Conservation (phyloP, 2,888 invertebrate species). For the Trichogramma evanescens region DNA sequence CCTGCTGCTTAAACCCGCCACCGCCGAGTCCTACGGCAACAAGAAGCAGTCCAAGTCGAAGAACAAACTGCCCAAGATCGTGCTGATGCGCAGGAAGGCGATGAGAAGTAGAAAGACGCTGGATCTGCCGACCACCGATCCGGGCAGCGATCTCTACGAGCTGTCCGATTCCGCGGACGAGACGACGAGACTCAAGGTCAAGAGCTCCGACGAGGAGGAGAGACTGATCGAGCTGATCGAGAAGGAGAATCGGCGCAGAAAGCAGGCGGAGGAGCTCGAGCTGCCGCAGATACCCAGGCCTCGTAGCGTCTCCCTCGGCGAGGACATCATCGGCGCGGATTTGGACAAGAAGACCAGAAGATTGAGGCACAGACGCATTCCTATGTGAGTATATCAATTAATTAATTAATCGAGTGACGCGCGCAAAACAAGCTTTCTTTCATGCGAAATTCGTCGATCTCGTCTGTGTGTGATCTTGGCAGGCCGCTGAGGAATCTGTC, state of each 20-base stretch:
- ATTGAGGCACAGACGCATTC: slow-evolving; percentile 29
- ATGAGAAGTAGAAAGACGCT: slow-evolving; percentile 43
- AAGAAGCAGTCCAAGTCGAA: slow-evolving; percentile 14
- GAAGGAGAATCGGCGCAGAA: slow-evolving; percentile 14
- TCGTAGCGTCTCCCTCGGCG: slow-evolving; percentile 35
- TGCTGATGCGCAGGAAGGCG: slow-evolving; percentile 8
- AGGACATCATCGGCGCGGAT: slow-evolving; percentile 26
- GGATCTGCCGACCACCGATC: slow-evolving; percentile 59
- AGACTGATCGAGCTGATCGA: not conserved
- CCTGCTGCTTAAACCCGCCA: slow-evolving; percentile 47
- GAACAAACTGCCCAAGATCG: not conserved
- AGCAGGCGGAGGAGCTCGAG: slow-evolving; percentile 9
- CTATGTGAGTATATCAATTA: slow-evolving; percentile 24
- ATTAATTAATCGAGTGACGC: not conserved
- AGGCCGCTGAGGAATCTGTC: slow-evolving; percentile 35
- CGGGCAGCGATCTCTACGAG: slow-evolving; percentile 56
- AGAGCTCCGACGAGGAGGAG: slow-evolving; percentile 20
- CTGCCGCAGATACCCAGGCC: slow-evolving; percentile 34
- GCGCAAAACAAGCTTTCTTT: too few relatives aligned
- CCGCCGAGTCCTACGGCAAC: slow-evolving; percentile 7
- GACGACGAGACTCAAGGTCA: not conserved
- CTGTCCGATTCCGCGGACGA: slow-evolving; percentile 54
- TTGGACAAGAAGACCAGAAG: slow-evolving; percentile 25
- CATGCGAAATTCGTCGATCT: not conserved
- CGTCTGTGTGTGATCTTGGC: slow-evolving; percentile 1